Percentiles rank a stretch among this genome's conserved stretches.
These are phyloP conservation scores for Seriola quinqueradiata DNA, from an alignment of 2,113 vertebrate genomes.

Conservation along the genomic window DNA sequence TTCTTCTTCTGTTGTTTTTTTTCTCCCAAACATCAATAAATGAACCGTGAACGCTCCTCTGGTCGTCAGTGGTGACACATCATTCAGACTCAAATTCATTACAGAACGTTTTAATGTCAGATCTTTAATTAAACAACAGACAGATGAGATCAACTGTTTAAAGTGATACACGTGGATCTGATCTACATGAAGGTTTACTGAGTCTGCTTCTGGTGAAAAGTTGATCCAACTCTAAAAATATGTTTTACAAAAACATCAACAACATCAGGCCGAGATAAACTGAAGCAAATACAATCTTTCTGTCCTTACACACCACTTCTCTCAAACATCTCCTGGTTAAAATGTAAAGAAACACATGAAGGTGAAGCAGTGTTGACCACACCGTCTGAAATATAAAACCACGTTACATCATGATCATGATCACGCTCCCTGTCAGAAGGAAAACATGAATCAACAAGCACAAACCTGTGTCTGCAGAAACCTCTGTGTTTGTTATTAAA, in stretches of 20 bases:
- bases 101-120: constrained; percentile 12
- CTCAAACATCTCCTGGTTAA: constrained; percentile 5
- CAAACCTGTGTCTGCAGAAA: not conserved
- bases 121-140: constrained; percentile 60
- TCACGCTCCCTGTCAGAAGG: not conserved
- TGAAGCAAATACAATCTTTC: constrained; percentile 69
- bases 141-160: not conserved
- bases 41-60: constrained; percentile 1
- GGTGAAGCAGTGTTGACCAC: constrained; percentile 1
- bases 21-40: constrained; percentile 59
- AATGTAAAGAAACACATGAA: not conserved
- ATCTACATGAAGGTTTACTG: constrained; percentile 10
- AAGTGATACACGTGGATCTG: constrained; percentile 27
- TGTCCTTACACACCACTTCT: constrained; percentile 49
- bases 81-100: not conserved
- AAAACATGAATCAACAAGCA: not conserved
- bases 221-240: constrained; percentile 13
- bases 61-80: not conserved
- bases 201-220: constrained; percentile 19
- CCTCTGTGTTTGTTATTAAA: constrained; percentile 21
- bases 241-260: not conserved
- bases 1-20: constrained; percentile 34
- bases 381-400: not conserved
- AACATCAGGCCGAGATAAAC: no score
- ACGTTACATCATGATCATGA: constrained; percentile 6